A percentile compares a stretch with the other conserved stretches of the same genome.
phyloP scores from a whole-genome alignment of 1,140 invertebrate species.

The Bradynema listronoti region DNA sequence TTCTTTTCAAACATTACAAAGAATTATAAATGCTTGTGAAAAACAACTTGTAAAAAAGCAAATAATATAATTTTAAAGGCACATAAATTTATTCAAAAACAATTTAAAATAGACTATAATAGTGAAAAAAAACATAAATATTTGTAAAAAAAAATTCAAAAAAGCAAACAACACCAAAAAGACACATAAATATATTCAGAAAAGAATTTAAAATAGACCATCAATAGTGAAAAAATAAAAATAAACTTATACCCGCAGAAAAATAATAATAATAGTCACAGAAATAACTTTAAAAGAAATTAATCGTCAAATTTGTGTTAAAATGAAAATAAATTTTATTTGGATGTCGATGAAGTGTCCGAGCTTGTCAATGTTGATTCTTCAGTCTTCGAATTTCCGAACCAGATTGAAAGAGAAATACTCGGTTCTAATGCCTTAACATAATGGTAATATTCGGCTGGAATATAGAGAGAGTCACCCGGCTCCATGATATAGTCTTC shows the following conservation, averaged over 20 bases:
- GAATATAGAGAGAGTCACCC: constrained; percentile 45
- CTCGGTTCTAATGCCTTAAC: constrained; percentile 34
- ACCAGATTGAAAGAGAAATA: constrained; percentile 47
- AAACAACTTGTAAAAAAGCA: background rate
- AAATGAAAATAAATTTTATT: too few relatives aligned
- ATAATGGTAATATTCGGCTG: constrained; percentile 37
- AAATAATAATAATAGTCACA: too few relatives aligned
- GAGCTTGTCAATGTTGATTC: too few relatives aligned
- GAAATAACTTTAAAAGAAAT: too few relatives aligned
- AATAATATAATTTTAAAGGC: background rate
- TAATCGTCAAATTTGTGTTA: too few relatives aligned
- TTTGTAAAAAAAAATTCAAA: background rate
- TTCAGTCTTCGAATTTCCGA: too few relatives aligned
- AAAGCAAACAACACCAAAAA: background rate
- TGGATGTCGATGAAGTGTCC: too few relatives aligned
- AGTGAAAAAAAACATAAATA: background rate
- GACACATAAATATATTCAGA: background rate
- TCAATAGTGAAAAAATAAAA: background rate
- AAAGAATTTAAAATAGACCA: background rate
- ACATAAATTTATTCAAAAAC: background rate
- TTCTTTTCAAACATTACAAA: too few relatives aligned
- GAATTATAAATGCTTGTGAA: background rate
- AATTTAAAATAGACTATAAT: background rate
- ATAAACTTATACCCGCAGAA: too few relatives aligned
- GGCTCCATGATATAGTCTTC: constrained; percentile 39